Conservation (phyloP, 2,797 vertebrate genomes). For the Rhabdophis nuchalis region DNA sequence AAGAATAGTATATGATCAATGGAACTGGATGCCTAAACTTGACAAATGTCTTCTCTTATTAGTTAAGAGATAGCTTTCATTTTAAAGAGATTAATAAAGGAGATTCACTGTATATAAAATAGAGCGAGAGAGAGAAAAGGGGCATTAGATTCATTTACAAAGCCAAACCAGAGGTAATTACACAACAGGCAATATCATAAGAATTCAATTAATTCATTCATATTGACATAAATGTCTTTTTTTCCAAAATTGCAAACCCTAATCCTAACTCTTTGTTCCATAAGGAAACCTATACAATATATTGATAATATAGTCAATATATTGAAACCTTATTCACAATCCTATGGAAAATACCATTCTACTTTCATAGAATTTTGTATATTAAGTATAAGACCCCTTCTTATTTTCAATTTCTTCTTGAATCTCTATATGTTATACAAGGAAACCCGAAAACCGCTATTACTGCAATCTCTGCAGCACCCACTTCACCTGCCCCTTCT, state of each 20-base stretch:
- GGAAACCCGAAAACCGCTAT: no score
- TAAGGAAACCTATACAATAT: not conserved
- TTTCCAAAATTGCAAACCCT: constrained; percentile 2
- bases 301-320: not conserved
- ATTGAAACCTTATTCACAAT: not conserved
- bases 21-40: constrained; percentile 36
- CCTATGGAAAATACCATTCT: not conserved
- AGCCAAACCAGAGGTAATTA: not conserved
- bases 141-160: not conserved
- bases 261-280: not conserved
- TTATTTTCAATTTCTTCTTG: not conserved
- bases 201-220: not conserved
- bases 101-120: not conserved
- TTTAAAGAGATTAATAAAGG: not conserved
- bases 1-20: constrained; percentile 32
- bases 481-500: no score
- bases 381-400: not conserved
- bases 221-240: not conserved
- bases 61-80: not conserved
- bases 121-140: not conserved
- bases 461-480: no score
- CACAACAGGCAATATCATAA: not conserved
- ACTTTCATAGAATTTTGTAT: not conserved
- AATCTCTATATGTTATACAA: not conserved
- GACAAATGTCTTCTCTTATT: not conserved